phyloP scores from a whole-genome alignment of 2,888 invertebrate genomes.

The Notodonta dromedarius region DNA sequence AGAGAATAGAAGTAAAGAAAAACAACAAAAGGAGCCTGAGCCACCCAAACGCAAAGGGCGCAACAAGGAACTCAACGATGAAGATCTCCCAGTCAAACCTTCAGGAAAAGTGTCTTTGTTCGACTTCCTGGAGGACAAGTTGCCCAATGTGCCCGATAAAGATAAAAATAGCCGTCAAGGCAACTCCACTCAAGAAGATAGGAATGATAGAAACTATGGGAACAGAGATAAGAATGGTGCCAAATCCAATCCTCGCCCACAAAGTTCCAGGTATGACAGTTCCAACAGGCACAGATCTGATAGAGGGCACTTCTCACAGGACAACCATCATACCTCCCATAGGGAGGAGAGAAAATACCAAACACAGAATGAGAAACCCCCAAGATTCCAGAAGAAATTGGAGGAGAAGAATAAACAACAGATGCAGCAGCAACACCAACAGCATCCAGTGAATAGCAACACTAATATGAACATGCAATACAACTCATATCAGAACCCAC shows the following conservation, averaged over 20 bases:
- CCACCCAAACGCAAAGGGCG: slow-evolving; percentile 77
- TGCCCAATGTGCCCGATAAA: slow-evolving; percentile 84
- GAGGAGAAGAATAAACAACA: slow-evolving; percentile 78
- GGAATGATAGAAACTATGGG: slow-evolving; percentile 60
- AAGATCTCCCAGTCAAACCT: slow-evolving; percentile 87
- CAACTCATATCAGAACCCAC: slow-evolving; percentile 58
- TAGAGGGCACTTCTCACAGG: slow-evolving; percentile 67
- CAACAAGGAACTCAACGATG: slow-evolving; percentile 77
- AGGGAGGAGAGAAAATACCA: slow-evolving; percentile 74
- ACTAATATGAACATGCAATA: slow-evolving; percentile 58
- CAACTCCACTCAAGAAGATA: slow-evolving; percentile 59
- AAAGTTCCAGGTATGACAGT: slow-evolving; percentile 65
- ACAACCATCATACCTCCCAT: slow-evolving; percentile 60
- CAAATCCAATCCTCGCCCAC: slow-evolving; percentile 62
- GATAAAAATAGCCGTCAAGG: slow-evolving; percentile 64
- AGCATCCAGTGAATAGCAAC: slow-evolving; percentile 40
- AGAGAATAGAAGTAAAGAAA: slow-evolving; percentile 74
- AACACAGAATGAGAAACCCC: slow-evolving; percentile 82
- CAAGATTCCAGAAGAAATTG: slow-evolving; percentile 84
- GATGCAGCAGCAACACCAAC: slow-evolving; percentile 47
- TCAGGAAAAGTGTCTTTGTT: slow-evolving; percentile 92
- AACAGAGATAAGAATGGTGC: slow-evolving; percentile 65
- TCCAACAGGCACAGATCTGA: slow-evolving; percentile 61
- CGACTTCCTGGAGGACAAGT: slow-evolving; percentile 92
- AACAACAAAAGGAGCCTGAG: slow-evolving; percentile 69